These are phyloP conservation scores for Bucorvus abyssinicus DNA, from an alignment of 2,797 vertebrate genomes.

Conservation along the genomic window DNA sequence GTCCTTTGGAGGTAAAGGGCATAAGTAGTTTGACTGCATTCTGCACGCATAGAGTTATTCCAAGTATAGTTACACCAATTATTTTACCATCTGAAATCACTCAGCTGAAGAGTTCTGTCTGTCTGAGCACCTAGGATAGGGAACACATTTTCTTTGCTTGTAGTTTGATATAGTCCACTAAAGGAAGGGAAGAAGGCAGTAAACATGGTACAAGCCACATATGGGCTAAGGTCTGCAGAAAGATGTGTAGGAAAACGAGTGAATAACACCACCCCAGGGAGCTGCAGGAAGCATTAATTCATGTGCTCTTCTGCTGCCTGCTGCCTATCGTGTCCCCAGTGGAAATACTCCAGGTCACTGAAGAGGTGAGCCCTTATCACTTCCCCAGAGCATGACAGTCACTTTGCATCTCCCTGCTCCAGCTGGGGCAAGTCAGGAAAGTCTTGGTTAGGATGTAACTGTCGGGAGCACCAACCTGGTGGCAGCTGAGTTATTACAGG, in stretches of 20 bases:
- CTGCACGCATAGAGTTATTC: not conserved
- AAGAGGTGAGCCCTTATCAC: constrained; percentile 44
- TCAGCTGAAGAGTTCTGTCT: constrained; percentile 26
- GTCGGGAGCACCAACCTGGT: constrained; percentile 32
- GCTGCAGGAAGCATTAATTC: constrained; percentile 36
- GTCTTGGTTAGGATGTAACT: constrained; percentile 30
- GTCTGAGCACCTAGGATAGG: not conserved
- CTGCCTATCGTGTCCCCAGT: not conserved
- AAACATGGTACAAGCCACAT: not conserved
- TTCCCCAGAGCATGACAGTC: not conserved
- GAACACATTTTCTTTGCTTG: not conserved
- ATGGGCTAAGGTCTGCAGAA: not conserved
- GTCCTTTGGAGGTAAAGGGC: constrained; percentile 15
- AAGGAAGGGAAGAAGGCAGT: not conserved
- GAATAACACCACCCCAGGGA: constrained; percentile 34
- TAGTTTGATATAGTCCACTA: not conserved
- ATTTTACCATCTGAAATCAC: constrained; percentile 22
- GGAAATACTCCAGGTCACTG: constrained; percentile 24
- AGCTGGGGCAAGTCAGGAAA: constrained; percentile 31
- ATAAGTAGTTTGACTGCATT: not conserved
- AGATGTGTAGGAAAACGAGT: not conserved
- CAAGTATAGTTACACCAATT: not conserved
- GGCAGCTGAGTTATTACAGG: constrained; percentile 48
- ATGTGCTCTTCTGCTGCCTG: constrained; percentile 7
- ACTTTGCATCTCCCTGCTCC: constrained; percentile 42